Evolutionary conservation across 2,888 invertebrate species (phyloP).

Genomic region (Anarsia innoxiella): DNA sequence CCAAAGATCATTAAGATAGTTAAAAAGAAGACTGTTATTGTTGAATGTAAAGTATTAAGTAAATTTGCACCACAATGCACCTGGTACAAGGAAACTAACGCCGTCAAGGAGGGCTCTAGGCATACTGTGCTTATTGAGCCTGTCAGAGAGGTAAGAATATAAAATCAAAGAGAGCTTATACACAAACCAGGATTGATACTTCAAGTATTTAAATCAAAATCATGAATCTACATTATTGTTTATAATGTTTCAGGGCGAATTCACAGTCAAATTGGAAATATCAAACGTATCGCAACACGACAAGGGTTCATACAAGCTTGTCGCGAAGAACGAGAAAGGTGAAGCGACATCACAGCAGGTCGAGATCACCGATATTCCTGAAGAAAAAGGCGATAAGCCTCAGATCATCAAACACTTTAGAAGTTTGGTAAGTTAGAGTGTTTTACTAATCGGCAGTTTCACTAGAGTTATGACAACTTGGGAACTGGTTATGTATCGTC

Average conservation of each 20-base stretch:
- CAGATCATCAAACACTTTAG: conserved; percentile 85
- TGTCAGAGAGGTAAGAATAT: conserved; percentile 80
- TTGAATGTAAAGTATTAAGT: conserved; percentile 95
- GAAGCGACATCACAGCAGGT: conserved; percentile 93
- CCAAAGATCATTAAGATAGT: conserved; percentile 93
- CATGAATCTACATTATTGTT: too few relatives aligned
- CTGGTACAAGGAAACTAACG: conserved; percentile 92
- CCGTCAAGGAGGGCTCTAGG: conserved; percentile 84
- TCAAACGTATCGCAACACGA: conserved; percentile 86
- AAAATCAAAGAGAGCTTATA: not conserved
- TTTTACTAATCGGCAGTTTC: too few relatives aligned
- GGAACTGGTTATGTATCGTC: too few relatives aligned
- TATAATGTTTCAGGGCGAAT: conserved; percentile 81
- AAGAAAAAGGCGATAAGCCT: conserved; percentile 86
- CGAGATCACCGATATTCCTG: conserved; percentile 88
- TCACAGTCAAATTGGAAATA: conserved; percentile 92
- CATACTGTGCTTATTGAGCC: conserved; percentile 86
- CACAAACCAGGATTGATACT: too few relatives aligned
- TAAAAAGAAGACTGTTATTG: conserved; percentile 93
- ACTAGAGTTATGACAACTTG: too few relatives aligned
- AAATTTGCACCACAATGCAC: conserved; percentile 94
- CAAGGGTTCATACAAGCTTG: conserved; percentile 91
- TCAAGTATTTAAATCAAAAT: too few relatives aligned
- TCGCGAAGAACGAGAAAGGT: conserved; percentile 95
- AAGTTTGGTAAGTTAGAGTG: conserved; percentile 84